Base-by-base conservation (phyloP, 2,797 vertebrate species). In the Tarsius wallacei region DNA sequence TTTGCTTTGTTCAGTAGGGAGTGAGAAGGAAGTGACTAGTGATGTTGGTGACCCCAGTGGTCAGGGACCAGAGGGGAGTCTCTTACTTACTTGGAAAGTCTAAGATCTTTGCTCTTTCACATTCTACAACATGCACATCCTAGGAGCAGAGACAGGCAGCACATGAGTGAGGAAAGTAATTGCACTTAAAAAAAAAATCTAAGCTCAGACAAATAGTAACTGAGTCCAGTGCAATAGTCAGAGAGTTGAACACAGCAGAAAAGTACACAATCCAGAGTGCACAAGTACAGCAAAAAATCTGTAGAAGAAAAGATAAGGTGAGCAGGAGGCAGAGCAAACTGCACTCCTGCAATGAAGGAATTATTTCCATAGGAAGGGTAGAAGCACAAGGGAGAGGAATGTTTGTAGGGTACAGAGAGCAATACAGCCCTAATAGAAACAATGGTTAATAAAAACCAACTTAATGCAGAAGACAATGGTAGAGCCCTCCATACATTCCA, bases 391-490 rank as follows among this genome's bases (percentile, higher is more conserved):
- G 55, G 74, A 53, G 26, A 87, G 5, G 12, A 28, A n/a, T 0
- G 0, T 4, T 26, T 5, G n/a, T 12, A 26, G 33, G 17, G 15
- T 1, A 19, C 1, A n/a, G 55, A 19, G 57, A 31, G 36, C 14
- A 55, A 11, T 7, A 16, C 8, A 47, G 71, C 8, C 17, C 76
- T 53, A 5, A 24, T 0, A 80, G 17, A 76, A 61, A 80, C 0
- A 17, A 3, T 3, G 2, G 9, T 26, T 19, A 36, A 42, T n/a
- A 71, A 19, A 55, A 16, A 31, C 21, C 14, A 21, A 0, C n/a
- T 36, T 16, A 22, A 49, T 8, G 53, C 7, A 31, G 16, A 9
- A n/a, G 49, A 70, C 1, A 9, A 8, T 28, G 4, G 24, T 0
- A 86, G 12, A 7, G 8, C 55, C 61, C 66, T 47, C 36, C 22